Evolutionary conservation across 2,113 vertebrate genomes (phyloP).

Genomic region (Andinoacara biseriatus): DNA sequence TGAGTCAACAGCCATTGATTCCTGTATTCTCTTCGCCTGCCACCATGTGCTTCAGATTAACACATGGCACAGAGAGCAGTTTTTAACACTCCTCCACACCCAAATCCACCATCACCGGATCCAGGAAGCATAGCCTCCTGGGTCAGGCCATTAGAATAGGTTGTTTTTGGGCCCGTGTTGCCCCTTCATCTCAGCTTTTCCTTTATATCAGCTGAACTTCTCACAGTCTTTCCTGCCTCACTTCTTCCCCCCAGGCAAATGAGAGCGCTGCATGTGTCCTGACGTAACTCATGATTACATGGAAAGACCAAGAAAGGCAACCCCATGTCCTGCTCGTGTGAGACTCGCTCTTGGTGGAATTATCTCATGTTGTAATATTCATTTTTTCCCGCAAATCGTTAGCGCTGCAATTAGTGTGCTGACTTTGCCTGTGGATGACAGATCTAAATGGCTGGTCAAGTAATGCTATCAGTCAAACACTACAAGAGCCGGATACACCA

Average conservation of each 20-base stretch:
- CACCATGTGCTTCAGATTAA: slow-evolving; percentile 65
- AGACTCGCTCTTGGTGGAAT: slow-evolving; percentile 23
- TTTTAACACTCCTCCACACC: slow-evolving; percentile 11
- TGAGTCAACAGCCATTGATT: slow-evolving; percentile 54
- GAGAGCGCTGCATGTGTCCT: slow-evolving; percentile 40
- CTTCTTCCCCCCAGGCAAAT: slow-evolving; percentile 31
- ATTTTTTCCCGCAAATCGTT: slow-evolving; percentile 46
- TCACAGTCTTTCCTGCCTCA: slow-evolving; percentile 27
- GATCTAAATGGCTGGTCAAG: slow-evolving; percentile 32
- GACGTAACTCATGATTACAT: slow-evolving; percentile 52
- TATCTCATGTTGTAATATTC: slow-evolving; percentile 45
- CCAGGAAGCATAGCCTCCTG: slow-evolving; percentile 44
- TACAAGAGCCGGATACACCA: not conserved
- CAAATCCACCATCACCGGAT: slow-evolving; percentile 25
- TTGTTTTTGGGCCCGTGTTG: slow-evolving; percentile 13
- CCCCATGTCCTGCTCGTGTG: slow-evolving; percentile 28
- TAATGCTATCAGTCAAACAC: slow-evolving; percentile 33
- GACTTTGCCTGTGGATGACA: slow-evolving; percentile 25
- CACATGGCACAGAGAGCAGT: slow-evolving; percentile 35
- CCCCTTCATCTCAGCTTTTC: slow-evolving; percentile 14
- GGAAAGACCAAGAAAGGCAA: slow-evolving; percentile 57
- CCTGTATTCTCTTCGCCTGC: slow-evolving; percentile 26
- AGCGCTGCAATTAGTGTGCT: slow-evolving; percentile 22
- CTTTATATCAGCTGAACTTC: slow-evolving; percentile 34
- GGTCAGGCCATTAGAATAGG: slow-evolving; percentile 24